Base-by-base conservation (phyloP, 2,797 vertebrate species). In the Chrysolophus pictus region DNA sequence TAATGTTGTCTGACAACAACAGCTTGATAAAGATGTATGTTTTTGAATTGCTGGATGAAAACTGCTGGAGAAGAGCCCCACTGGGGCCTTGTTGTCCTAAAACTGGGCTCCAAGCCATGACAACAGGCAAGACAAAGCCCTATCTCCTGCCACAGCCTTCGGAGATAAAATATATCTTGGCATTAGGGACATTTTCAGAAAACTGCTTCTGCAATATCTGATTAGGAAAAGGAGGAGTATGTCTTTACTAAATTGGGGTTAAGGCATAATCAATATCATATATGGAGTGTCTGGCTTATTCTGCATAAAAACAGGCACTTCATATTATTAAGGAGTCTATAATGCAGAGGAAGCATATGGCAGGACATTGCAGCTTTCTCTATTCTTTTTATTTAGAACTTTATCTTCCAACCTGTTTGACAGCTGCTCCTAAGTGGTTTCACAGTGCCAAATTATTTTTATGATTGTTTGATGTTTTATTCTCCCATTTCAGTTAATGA, bases 1-100 rank as follows among this genome's bases (percentile, higher is more conserved):
- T 99, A 99, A 99, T 99, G 99, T 99, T 99, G 99, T 99, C 99
- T 99, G 99, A 99, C 99, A 99, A 99, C 98, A 99, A 98, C 97
- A 97, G 97, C 99, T 99, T 99, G 99, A 99, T 99, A 99, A 99
- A 99, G 99, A 99, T 99, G 99, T 99, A 99, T 99, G 99, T 98
- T 99, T 99, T 98, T 97, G 97, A 98, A 98, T 97, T 95, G 72
- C 96, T 96, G 97, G 98, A 98, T 98, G 96, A 97, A 98, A 98
- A 98, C 97, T 95, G 97, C 97, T 90, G 93, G 97, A 97, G 97
- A 98, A 97, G 97, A 98, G 97, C 97, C 97, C 98, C 98, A 97
- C 95, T 97, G 98, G 98, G 98, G 91, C 96, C 93, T 96, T 69
- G 96, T 96, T 98, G 97, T 98, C 98, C 98, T 98, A 98, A 98